Conservation (phyloP, 2,888 invertebrate genomes). For the Volucella zonaria region DNA sequence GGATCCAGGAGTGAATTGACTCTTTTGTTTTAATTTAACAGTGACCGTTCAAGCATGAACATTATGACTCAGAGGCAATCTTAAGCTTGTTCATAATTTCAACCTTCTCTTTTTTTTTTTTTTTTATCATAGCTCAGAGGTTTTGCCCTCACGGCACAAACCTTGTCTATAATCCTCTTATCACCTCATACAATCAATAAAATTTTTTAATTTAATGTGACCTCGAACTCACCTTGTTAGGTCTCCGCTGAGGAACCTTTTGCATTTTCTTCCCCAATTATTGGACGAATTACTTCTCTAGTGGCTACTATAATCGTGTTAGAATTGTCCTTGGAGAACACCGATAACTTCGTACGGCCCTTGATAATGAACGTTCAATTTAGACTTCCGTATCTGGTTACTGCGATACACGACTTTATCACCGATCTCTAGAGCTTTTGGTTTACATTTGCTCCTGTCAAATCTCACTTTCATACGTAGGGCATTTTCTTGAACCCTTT, state of each 20-base stretch:
- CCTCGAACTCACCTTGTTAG: too few relatives aligned
- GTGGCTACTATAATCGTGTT: slow-evolving; percentile 13
- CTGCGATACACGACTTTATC: slow-evolving; percentile 38
- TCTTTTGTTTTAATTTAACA: slow-evolving; percentile 15
- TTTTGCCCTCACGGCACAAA: not conserved
- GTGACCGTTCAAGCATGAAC: not conserved
- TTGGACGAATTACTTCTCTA: slow-evolving; percentile 14
- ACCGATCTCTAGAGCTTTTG: slow-evolving; percentile 33
- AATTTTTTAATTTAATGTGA: not conserved
- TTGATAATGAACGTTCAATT: slow-evolving; percentile 24
- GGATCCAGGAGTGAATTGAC: slow-evolving; percentile 2
- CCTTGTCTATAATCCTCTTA: slow-evolving; percentile 5
- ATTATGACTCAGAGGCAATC: slow-evolving; percentile 15
- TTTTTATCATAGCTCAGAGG: slow-evolving; percentile 9
- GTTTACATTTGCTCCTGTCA: not conserved
- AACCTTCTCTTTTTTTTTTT: not conserved
- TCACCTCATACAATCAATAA: not conserved
- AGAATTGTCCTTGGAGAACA: slow-evolving; percentile 15
- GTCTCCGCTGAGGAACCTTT: not conserved
- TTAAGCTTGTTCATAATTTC: not conserved
- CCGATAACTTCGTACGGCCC: slow-evolving; percentile 33
- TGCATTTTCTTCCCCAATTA: not conserved
- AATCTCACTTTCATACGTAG: slow-evolving; percentile 49
- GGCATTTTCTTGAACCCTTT: slow-evolving; percentile 16
- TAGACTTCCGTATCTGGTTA: slow-evolving; percentile 17